These are phyloP conservation scores for Hecatera dysodea DNA, from an alignment of 2,888 invertebrate species.

Conservation along the genomic window DNA sequence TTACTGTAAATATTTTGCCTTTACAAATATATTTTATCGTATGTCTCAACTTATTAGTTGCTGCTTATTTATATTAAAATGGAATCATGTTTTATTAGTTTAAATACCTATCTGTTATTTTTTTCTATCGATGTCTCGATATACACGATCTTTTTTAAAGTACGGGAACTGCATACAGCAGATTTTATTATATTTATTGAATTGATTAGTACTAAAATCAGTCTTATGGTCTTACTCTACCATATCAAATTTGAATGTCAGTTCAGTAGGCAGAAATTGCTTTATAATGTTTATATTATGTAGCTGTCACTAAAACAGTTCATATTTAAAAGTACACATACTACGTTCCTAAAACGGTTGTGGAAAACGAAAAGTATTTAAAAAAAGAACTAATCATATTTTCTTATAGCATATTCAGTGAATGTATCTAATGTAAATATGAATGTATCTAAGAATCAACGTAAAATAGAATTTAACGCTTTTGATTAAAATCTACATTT, in stretches of 20 bases:
- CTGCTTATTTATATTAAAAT: neutral
- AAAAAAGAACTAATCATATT: constrained; percentile 36
- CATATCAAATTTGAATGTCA: neutral
- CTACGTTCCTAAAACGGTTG: constrained; percentile 57
- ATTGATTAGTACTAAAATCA: no score
- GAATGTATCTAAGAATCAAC: constrained; percentile 17
- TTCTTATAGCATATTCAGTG: constrained; percentile 28
- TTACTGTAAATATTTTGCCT: neutral
- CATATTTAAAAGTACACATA: constrained; percentile 9
- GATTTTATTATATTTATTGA: neutral
- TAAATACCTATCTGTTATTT: neutral
- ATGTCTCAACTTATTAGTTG: neutral
- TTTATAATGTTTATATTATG: no score
- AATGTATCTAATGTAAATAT: constrained; percentile 33
- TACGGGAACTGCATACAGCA: neutral
- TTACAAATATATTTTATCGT: neutral
- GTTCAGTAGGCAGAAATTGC: no score
- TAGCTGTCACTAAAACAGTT: neutral
- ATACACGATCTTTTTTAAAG: neutral
- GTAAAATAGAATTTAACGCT: constrained; percentile 17
- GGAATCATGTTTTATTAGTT: neutral
- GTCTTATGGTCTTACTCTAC: no score
- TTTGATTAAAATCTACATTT: constrained; percentile 20
- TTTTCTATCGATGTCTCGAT: constrained; percentile 1
- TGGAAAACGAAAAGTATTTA: constrained; percentile 40